Conservation (phyloP, 2,888 invertebrate species). For the Pollenia griseotomentosa region DNA sequence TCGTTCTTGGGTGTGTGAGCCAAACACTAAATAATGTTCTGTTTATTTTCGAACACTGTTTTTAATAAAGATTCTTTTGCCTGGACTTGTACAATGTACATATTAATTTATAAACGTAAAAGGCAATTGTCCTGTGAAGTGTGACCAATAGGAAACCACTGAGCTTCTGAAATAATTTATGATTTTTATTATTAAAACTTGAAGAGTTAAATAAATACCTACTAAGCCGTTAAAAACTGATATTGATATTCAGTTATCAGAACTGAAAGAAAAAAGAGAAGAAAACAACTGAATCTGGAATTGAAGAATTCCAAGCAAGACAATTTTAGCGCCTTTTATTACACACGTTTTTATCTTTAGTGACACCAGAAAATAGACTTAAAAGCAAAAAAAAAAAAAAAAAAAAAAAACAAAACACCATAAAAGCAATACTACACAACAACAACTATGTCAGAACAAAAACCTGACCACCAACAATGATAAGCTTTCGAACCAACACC, state of each 20-base stretch:
- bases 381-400: constrained; percentile 8
- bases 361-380: constrained; percentile 48
- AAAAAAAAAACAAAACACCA: neutral
- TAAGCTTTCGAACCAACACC: neutral
- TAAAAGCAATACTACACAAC: neutral
- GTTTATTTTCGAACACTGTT: too few species aligned
- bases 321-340: constrained; percentile 70
- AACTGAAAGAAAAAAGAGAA: constrained; percentile 10
- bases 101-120: neutral
- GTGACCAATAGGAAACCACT: constrained; percentile 30
- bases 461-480: constrained; percentile 69
- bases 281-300: neutral
- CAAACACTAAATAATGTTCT: too few species aligned
- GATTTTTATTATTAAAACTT: constrained; percentile 27
- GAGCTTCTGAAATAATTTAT: constrained; percentile 17
- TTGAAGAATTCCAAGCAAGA: constrained; percentile 35
- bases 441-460: neutral
- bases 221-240: constrained; percentile 9
- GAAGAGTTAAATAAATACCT: constrained; percentile 27
- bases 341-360: constrained; percentile 62
- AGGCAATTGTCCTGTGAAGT: constrained; percentile 25
- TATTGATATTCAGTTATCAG: too few species aligned
- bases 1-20: too few species aligned
- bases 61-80: too few species aligned
- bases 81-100: too few species aligned